These are phyloP conservation scores for Spilosoma lubricipeda DNA, from an alignment of 2,888 invertebrate genomes.

Conservation along the genomic window DNA sequence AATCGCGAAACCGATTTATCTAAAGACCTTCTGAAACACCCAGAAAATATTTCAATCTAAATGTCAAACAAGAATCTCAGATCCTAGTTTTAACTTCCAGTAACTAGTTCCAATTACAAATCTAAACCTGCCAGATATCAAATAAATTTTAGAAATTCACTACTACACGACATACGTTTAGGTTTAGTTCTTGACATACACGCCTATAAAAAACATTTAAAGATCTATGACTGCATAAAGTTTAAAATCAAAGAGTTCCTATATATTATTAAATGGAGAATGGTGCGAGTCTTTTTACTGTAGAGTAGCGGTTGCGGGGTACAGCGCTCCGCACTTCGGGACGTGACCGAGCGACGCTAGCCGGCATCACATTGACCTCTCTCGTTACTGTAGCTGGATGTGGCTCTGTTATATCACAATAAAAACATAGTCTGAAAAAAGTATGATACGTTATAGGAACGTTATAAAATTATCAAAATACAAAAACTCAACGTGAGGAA, in stretches of 20 bases:
- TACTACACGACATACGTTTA: not conserved
- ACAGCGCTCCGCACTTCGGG: slow-evolving; percentile 84
- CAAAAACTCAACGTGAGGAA: not conserved
- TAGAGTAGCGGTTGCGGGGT: slow-evolving; percentile 80
- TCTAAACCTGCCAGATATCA: not conserved
- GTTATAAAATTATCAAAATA: too few species aligned
- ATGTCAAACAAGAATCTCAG: too few species aligned
- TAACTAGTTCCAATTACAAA: too few species aligned
- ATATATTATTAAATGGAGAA: slow-evolving; percentile 82
- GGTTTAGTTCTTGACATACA: not conserved
- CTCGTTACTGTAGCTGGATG: slow-evolving; percentile 59
- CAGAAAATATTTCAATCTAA: too few species aligned
- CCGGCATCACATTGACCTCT: slow-evolving; percentile 61
- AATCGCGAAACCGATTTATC: too few species aligned
- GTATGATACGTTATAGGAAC: not conserved
- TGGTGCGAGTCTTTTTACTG: slow-evolving; percentile 78
- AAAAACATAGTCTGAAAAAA: not conserved
- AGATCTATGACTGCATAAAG: slow-evolving; percentile 38
- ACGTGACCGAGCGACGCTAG: slow-evolving; percentile 77
- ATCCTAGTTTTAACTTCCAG: too few species aligned
- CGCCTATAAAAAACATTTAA: not conserved
- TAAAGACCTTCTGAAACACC: too few species aligned
- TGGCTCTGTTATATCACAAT: slow-evolving; percentile 45
- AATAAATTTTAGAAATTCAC: not conserved
- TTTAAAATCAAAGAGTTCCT: slow-evolving; percentile 74